These are phyloP conservation scores for Sprattus sprattus DNA, from an alignment of 2,113 vertebrate species.

Conservation along the genomic window DNA sequence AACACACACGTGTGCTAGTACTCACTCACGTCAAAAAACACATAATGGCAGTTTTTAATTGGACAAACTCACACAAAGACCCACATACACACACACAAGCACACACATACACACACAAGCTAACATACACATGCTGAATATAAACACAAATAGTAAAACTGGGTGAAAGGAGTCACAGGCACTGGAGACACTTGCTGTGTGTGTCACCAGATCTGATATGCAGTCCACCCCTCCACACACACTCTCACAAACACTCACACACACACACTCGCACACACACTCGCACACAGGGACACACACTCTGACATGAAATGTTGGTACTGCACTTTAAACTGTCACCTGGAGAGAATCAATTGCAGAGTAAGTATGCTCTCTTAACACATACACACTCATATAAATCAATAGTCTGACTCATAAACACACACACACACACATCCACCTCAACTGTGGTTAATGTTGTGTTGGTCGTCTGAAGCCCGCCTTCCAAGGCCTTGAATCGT, in stretches of 20 bases:
- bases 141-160: no score
- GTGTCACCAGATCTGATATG: no score
- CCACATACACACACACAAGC: not conserved
- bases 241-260: not conserved
- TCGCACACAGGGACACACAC: not conserved
- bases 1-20: not conserved
- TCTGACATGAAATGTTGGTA: not conserved
- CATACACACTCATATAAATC: no score
- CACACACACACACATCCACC: not conserved
- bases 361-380: not conserved
- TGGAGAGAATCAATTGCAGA: not conserved
- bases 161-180: no score
- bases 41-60: not conserved
- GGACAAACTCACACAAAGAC: no score
- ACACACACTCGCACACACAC: not conserved
- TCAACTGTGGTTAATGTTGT: constrained; percentile 59
- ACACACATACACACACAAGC: not conserved
- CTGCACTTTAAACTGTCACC: not conserved
- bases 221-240: no score
- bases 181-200: no score
- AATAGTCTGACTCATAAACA: not conserved
- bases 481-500: constrained; percentile 68
- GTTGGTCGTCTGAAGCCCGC: constrained; percentile 73
- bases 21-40: not conserved
- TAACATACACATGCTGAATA: no score